phyloP scores from a whole-genome alignment of 2,888 invertebrate genomes.

The Eupelmus urozonus region DNA sequence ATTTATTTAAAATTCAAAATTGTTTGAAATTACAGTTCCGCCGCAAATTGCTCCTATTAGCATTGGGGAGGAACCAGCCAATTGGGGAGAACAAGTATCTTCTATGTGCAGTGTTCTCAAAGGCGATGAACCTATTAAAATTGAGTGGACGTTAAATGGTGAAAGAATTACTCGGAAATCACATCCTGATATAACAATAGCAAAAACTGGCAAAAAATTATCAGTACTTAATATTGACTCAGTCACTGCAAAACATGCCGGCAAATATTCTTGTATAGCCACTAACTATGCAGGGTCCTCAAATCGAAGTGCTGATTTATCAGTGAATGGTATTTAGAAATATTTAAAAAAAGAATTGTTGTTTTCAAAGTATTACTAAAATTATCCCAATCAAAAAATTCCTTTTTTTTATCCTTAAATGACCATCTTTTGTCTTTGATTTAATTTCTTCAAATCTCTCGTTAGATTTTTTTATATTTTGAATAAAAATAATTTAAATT shows the following conservation, averaged over 20 bases:
- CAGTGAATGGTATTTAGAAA: conserved; percentile 77
- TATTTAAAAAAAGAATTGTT: conserved; percentile 2
- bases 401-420: too few relatives aligned
- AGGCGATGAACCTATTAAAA: conserved; percentile 88
- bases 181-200: conserved; percentile 75
- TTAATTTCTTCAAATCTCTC: too few relatives aligned
- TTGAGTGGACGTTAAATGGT: conserved; percentile 87
- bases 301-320: conserved; percentile 76
- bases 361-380: background rate
- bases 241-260: conserved; percentile 78
- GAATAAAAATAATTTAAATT: too few relatives aligned
- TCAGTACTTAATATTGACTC: conserved; percentile 77
- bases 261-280: conserved; percentile 78
- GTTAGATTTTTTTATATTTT: too few relatives aligned
- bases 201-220: conserved; percentile 72
- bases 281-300: conserved; percentile 78
- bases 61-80: conserved; percentile 85
- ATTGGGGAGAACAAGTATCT: conserved; percentile 87
- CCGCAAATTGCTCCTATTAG: conserved; percentile 85
- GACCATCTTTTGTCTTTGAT: too few relatives aligned
- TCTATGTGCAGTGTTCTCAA: conserved; percentile 86
- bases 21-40: conserved; percentile 78
- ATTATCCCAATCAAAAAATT: conserved; percentile 30
- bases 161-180: conserved; percentile 78
- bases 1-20: background rate